A percentile compares a stretch with the other conserved stretches of the same genome.
phyloP scores from a whole-genome alignment of 2,888 invertebrate species.

The Rhogogaster chlorosoma region DNA sequence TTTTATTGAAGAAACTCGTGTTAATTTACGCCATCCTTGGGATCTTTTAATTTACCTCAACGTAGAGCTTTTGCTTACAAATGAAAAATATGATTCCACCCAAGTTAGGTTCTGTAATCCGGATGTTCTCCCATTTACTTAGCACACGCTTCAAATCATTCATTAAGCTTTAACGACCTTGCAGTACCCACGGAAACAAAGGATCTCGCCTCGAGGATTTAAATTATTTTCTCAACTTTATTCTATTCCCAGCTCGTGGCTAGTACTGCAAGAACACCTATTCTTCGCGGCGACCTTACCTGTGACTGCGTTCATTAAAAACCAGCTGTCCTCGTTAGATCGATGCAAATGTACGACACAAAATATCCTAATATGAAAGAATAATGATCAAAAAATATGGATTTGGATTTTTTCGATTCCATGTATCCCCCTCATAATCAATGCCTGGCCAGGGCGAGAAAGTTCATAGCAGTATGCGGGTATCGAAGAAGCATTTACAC shows the following conservation, averaged over 20 bases:
- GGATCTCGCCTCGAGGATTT: neutral
- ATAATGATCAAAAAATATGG: neutral
- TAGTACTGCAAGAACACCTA: neutral
- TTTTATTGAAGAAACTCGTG: neutral
- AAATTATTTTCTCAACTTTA: conserved; percentile 11
- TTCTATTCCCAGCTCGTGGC: conserved; percentile 3
- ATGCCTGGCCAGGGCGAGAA: neutral
- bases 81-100: conserved; percentile 31
- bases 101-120: neutral
- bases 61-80: neutral
- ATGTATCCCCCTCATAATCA: neutral
- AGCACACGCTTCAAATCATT: conserved; percentile 31
- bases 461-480: too few species aligned
- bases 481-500: neutral
- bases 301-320: neutral
- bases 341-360: neutral
- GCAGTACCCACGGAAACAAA: conserved; percentile 13
- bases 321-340: neutral
- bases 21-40: conserved; percentile 4
- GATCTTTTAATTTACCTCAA: conserved; percentile 4
- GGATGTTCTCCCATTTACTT: conserved; percentile 32
- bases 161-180: conserved; percentile 30
- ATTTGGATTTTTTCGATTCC: neutral
- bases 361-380: neutral
- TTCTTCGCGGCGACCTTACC: neutral